Percentiles rank a stretch among this genome's conserved stretches.
Evolutionary conservation across 2,888 invertebrate genomes (phyloP).

Genomic region (Dynastes maya): DNA sequence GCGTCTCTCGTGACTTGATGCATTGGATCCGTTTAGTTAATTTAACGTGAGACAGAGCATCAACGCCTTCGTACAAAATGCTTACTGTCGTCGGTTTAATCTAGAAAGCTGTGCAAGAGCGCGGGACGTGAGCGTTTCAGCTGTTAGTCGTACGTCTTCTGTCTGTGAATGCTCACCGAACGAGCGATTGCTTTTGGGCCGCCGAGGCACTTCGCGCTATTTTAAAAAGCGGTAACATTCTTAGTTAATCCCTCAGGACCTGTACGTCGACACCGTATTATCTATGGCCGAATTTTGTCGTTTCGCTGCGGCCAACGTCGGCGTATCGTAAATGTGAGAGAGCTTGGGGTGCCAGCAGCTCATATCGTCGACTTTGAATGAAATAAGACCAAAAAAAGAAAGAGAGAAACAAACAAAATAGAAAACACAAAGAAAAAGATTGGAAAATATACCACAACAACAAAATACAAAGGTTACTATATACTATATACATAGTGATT

Average conservation of each 20-base stretch:
- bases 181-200: too few species aligned
- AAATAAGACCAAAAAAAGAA: not conserved
- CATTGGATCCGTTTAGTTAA: slow-evolving; percentile 49
- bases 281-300: slow-evolving; percentile 50
- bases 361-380: not conserved
- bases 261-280: slow-evolving; percentile 63
- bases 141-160: slow-evolving; percentile 62
- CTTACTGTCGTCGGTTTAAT: slow-evolving; percentile 11
- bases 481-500: too few species aligned
- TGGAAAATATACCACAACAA: not conserved
- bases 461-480: too few species aligned
- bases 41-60: slow-evolving; percentile 47
- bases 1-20: slow-evolving; percentile 41
- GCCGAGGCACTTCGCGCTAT: slow-evolving; percentile 54
- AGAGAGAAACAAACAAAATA: not conserved
- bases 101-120: not conserved
- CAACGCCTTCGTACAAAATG: slow-evolving; percentile 33
- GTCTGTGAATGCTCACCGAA: slow-evolving; percentile 59
- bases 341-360: slow-evolving; percentile 1
- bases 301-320: not conserved
- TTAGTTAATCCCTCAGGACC: slow-evolving; percentile 63
- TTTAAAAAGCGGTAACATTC: slow-evolving; percentile 59
- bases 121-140: slow-evolving; percentile 54
- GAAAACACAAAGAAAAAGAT: not conserved
- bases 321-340: not conserved